Conservation (phyloP, 2,797 vertebrate species). For the Acrocephalus scirpaceus region DNA sequence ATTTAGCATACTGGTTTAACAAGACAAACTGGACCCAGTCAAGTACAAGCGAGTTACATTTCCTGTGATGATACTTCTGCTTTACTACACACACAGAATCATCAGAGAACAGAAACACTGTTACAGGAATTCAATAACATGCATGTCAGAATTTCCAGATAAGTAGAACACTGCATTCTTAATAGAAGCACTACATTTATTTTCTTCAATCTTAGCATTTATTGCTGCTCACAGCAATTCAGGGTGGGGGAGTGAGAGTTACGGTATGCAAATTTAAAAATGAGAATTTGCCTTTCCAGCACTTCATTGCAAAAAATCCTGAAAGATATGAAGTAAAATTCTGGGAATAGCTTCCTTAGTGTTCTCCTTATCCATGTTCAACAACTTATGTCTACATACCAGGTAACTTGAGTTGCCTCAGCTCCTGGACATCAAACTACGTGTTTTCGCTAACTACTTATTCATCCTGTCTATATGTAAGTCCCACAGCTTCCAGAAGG, state of each 20-base stretch:
- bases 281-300: neutral
- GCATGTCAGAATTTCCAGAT: neutral
- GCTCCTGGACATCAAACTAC: neutral
- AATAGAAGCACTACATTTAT: neutral
- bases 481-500: neutral
- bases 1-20: neutral
- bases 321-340: neutral
- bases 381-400: neutral
- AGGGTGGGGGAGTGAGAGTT: neutral
- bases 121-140: neutral
- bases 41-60: neutral
- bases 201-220: neutral
- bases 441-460: neutral
- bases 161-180: neutral
- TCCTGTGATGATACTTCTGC: neutral
- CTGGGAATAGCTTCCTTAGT: neutral
- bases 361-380: neutral
- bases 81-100: neutral
- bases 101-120: neutral
- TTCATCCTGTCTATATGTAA: neutral
- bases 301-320: neutral
- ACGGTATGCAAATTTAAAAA: neutral
- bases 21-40: neutral
- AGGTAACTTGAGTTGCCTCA: neutral
- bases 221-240: neutral